Evolutionary conservation across 2,888 invertebrate species (phyloP).

Genomic region (Cheiracanthium punctorium): DNA sequence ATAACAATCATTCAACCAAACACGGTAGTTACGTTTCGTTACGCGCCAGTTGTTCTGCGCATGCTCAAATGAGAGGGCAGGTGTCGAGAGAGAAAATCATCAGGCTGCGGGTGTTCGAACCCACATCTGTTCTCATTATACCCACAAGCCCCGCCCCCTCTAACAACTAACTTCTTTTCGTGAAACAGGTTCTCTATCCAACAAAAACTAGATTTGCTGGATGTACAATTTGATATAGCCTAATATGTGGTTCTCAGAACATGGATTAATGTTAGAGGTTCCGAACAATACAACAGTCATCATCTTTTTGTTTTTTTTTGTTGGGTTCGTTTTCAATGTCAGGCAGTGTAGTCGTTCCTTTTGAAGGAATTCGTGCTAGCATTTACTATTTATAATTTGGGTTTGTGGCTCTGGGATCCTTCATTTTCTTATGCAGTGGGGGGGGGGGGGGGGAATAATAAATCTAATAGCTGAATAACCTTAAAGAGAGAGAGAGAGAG

Average conservation of each 20-base stretch:
- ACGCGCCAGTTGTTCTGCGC: slow-evolving; percentile 54
- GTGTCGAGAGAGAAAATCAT: slow-evolving; percentile 41
- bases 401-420: too few species aligned
- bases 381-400: too few species aligned
- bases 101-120: slow-evolving; percentile 11
- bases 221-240: not conserved
- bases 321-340: too few species aligned
- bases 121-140: slow-evolving; percentile 56
- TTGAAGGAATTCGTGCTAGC: too few species aligned
- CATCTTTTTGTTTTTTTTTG: too few species aligned
- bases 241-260: not conserved
- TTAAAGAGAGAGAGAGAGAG: too few species aligned
- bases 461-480: too few species aligned
- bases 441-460: too few species aligned
- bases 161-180: slow-evolving; percentile 38
- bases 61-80: slow-evolving; percentile 45
- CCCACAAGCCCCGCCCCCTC: slow-evolving; percentile 21
- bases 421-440: too few species aligned
- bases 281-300: not conserved
- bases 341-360: too few species aligned
- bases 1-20: slow-evolving; percentile 39
- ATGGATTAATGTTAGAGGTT: not conserved
- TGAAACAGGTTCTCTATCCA: not conserved
- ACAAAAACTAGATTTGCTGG: slow-evolving; percentile 2
- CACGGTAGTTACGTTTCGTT: slow-evolving; percentile 52